A percentile compares a stretch with the other conserved stretches of the same genome.
These are phyloP conservation scores for Vombatus ursinus DNA, from an alignment of 2,113 vertebrate genomes.

Conservation along the genomic window DNA sequence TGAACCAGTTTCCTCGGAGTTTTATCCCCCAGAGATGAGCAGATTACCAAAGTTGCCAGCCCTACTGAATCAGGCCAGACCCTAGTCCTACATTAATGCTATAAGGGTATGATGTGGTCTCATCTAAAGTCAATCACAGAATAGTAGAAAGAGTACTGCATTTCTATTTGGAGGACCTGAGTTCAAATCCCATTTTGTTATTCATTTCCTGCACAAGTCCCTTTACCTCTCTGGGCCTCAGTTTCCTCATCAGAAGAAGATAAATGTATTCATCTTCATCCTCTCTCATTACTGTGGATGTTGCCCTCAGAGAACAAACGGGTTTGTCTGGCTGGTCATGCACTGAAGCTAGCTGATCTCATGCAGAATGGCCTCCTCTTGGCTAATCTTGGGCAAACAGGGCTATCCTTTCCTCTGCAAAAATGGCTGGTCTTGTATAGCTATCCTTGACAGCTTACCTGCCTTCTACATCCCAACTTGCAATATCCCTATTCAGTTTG, in stretches of 20 bases:
- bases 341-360: neutral
- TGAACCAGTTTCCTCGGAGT: neutral
- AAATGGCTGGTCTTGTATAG: conserved; percentile 59
- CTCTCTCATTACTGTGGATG: neutral
- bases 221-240: neutral
- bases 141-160: neutral
- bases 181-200: neutral
- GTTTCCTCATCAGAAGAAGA: neutral
- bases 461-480: conserved; percentile 60
- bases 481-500: conserved; percentile 53
- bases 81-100: neutral
- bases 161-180: neutral
- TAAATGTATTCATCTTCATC: neutral
- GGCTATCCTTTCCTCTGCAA: conserved; percentile 26
- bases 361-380: neutral
- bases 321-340: neutral
- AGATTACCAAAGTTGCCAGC: neutral
- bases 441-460: conserved; percentile 45
- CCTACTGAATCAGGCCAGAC: neutral
- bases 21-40: neutral
- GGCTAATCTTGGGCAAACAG: conserved; percentile 31
- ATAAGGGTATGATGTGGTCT: neutral
- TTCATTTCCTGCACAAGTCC: neutral
- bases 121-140: neutral
- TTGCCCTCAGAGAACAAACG: neutral